Evolutionary conservation across 2,113 vertebrate genomes (phyloP).

Genomic region (Genyomyrus donnyi): DNA sequence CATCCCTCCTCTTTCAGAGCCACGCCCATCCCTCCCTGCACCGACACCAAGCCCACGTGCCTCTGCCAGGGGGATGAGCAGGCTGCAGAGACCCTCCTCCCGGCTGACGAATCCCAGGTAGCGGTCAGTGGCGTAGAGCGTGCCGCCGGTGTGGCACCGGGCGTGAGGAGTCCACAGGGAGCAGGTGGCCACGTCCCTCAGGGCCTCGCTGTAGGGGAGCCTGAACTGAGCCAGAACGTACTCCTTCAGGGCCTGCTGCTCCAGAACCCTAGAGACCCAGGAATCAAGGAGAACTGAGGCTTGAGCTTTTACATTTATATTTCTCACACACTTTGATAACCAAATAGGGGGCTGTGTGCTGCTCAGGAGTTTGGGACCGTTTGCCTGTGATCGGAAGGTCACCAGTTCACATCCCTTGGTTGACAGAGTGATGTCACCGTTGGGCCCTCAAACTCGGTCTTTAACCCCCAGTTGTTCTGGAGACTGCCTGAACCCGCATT

Average conservation of each 20-base stretch:
- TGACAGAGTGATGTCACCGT: background rate
- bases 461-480: background rate
- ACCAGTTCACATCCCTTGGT: background rate
- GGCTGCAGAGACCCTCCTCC: constrained; percentile 74
- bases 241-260: constrained; percentile 79
- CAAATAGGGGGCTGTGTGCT: background rate
- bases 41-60: constrained; percentile 45
- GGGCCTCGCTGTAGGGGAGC: constrained; percentile 72
- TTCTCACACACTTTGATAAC: background rate
- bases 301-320: background rate
- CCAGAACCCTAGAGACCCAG: constrained; percentile 68
- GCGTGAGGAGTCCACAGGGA: constrained; percentile 87
- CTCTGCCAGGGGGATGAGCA: constrained; percentile 84
- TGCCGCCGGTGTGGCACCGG: constrained; percentile 81
- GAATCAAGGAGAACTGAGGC: background rate
- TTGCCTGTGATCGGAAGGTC: background rate
- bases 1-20: background rate
- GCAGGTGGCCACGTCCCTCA: constrained; percentile 71
- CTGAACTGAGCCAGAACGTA: constrained; percentile 88
- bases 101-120: constrained; percentile 89
- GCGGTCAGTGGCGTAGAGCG: constrained; percentile 77
- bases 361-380: background rate
- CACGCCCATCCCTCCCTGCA: background rate
- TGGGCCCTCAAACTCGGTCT: background rate
- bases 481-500: background rate